phyloP scores from a whole-genome alignment of 2,888 invertebrate genomes.

The Ectemnius lituratus region DNA sequence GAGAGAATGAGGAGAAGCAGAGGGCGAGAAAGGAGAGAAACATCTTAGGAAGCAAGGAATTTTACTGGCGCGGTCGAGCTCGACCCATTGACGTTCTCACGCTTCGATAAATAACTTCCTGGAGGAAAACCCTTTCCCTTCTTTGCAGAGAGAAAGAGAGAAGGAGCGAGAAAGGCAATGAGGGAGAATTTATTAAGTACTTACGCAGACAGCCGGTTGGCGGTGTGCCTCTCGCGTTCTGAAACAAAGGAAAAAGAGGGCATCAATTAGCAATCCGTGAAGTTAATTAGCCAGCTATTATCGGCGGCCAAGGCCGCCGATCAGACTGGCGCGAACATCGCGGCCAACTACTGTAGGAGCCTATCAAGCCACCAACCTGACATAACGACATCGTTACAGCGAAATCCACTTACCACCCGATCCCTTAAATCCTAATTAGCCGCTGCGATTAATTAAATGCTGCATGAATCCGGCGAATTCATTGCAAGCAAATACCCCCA shows the following conservation, averaged over 20 bases:
- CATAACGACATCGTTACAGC: conserved; percentile 22
- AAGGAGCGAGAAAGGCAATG: not conserved
- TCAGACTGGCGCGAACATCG: conserved; percentile 1
- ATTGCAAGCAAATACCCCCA: too few species aligned
- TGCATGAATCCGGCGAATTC: not conserved
- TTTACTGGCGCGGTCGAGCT: not conserved
- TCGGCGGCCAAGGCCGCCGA: conserved; percentile 33
- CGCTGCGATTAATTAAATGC: not conserved
- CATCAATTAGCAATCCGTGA: conserved; percentile 30
- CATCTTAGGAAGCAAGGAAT: not conserved
- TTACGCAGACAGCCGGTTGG: conserved; percentile 79
- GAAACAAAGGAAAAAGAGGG: conserved; percentile 75
- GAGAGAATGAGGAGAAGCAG: too few species aligned
- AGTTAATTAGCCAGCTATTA: conserved; percentile 43
- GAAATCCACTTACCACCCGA: conserved; percentile 17
- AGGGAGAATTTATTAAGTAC: conserved; percentile 66
- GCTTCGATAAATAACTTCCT: too few species aligned
- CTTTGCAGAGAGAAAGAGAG: not conserved
- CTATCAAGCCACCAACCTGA: conserved; percentile 7
- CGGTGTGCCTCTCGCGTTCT: conserved; percentile 79
- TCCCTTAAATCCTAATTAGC: conserved; percentile 5
- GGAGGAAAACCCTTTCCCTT: too few species aligned
- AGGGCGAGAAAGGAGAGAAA: too few species aligned
- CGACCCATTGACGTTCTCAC: not conserved
- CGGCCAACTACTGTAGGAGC: not conserved